Conservation (phyloP, 2,797 vertebrate genomes). For the Tachyglossus aculeatus region DNA sequence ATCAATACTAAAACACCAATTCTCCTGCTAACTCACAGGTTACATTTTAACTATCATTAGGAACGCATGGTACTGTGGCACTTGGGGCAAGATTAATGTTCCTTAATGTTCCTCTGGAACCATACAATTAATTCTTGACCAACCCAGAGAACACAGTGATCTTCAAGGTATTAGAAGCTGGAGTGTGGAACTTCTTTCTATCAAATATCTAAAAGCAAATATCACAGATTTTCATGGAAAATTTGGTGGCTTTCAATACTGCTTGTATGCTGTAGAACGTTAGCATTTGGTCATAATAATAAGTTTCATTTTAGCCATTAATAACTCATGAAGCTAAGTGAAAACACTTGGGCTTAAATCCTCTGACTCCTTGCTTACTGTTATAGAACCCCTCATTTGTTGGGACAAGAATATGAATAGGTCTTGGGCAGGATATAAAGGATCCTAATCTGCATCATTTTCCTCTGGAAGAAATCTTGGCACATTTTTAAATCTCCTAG, state of each 20-base stretch:
- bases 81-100: constrained; percentile 24
- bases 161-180: not conserved
- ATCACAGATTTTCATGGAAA: not conserved
- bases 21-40: constrained; percentile 6
- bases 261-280: not conserved
- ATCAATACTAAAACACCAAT: not conserved
- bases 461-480: constrained; percentile 16
- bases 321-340: constrained; percentile 1
- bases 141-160: not conserved
- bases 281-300: too few relatives aligned
- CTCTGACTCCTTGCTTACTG: constrained; percentile 23
- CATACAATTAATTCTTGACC: constrained; percentile 1
- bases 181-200: not conserved
- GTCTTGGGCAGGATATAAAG: not conserved
- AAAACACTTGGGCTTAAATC: constrained; percentile 23
- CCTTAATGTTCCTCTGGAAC: constrained; percentile 13
- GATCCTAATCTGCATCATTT: constrained; percentile 4
- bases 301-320: too few relatives aligned
- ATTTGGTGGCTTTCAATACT: not conserved
- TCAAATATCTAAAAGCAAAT: not conserved
- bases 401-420: constrained; percentile 36
- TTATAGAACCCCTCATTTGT: not conserved
- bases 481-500: not conserved
- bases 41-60: constrained; percentile 12
- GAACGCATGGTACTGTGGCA: not conserved